phyloP scores from a whole-genome alignment of 2,113 vertebrate species.

The Scytalopus superciliaris region DNA sequence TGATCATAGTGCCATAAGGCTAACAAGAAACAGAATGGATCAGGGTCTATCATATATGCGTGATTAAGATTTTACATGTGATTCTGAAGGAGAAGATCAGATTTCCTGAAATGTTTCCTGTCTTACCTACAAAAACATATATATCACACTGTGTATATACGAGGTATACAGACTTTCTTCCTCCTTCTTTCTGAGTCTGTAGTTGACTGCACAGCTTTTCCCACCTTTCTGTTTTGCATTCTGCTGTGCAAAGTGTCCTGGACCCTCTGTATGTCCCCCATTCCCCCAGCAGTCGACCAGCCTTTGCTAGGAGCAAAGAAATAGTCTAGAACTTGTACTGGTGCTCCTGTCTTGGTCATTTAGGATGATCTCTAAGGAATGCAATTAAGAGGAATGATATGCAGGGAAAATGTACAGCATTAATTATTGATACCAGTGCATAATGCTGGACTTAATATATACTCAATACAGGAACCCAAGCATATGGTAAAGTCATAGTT shows the following conservation, averaged over 20 bases:
- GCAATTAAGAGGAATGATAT: conserved; percentile 4
- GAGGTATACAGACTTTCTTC: neutral
- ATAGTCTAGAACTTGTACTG: neutral
- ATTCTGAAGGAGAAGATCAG: neutral
- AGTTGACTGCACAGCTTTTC: neutral
- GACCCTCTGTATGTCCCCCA: neutral
- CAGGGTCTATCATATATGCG: neutral
- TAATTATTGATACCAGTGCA: conserved; percentile 2
- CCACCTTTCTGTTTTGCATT: neutral
- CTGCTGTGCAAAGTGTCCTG: neutral
- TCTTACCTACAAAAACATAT: neutral
- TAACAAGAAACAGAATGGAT: neutral
- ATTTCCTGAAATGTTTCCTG: neutral
- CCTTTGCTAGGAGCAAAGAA: neutral
- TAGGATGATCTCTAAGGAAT: conserved; percentile 32
- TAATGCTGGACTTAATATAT: neutral
- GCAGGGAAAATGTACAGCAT: neutral
- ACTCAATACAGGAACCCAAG: neutral
- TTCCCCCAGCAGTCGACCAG: neutral
- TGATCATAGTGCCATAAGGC: neutral
- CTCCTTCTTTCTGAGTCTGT: neutral
- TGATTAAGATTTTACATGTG: neutral
- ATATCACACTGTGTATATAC: neutral
- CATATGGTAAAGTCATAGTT: neutral
- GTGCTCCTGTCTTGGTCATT: conserved; percentile 2